Percentiles rank a stretch among this genome's conserved stretches.
Evolutionary conservation across 2,888 invertebrate genomes (phyloP).

Genomic region (Microctonus aethiopoides): DNA sequence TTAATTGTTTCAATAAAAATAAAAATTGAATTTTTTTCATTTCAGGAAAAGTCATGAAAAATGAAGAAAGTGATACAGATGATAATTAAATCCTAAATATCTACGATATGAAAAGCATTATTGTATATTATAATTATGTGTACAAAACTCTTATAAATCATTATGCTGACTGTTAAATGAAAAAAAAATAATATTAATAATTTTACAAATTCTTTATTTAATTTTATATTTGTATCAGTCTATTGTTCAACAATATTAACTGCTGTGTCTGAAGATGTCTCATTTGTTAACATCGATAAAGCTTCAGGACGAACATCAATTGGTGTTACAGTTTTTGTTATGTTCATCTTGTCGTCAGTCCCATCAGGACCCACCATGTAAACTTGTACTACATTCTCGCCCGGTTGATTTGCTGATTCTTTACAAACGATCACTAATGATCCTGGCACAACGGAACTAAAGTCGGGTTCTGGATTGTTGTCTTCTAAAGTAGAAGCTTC

Average conservation of each 20-base stretch:
- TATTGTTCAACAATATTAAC: conserved; percentile 41
- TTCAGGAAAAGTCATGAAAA: not conserved
- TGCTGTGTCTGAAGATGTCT: conserved; percentile 43
- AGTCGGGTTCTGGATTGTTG: too few species aligned
- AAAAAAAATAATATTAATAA: not conserved
- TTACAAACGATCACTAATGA: conserved; percentile 69
- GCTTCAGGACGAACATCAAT: conserved; percentile 61
- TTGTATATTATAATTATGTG: not conserved
- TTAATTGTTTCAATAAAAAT: not conserved
- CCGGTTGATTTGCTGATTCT: conserved; percentile 66
- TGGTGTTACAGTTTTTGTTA: conserved; percentile 58
- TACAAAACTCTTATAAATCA: too few species aligned
- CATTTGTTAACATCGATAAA: conserved; percentile 58
- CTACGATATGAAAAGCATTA: too few species aligned
- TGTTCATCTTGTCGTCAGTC: conserved; percentile 41
- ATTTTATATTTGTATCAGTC: conserved; percentile 29
- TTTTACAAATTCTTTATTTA: too few species aligned
- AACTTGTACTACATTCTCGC: conserved; percentile 66
- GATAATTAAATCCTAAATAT: not conserved
- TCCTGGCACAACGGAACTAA: conserved; percentile 66
- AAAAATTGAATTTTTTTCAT: not conserved
- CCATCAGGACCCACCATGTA: conserved; percentile 67
- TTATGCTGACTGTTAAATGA: too few species aligned
- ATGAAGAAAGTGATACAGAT: not conserved
- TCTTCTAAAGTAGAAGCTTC: too few species aligned